These are phyloP conservation scores for Argyresthia goedartella DNA, from an alignment of 2,888 invertebrate genomes.

Conservation along the genomic window DNA sequence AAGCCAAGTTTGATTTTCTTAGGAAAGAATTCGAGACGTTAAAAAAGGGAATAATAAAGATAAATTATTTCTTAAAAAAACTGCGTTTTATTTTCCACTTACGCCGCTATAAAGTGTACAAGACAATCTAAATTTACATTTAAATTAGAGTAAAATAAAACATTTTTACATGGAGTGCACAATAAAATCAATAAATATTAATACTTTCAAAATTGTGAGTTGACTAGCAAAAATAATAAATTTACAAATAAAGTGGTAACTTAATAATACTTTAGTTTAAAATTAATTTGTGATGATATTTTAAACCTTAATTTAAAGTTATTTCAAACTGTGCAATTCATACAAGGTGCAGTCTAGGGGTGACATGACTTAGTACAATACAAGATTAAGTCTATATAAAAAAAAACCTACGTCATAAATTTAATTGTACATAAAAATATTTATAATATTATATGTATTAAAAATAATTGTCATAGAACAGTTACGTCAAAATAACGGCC, in stretches of 20 bases:
- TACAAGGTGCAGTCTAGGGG: slow-evolving; percentile 2
- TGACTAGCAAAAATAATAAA: slow-evolving; percentile 16
- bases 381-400: too few species aligned
- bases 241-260: slow-evolving; percentile 15
- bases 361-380: neutral
- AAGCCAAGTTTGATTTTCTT: slow-evolving; percentile 68
- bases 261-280: slow-evolving; percentile 15
- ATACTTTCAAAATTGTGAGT: slow-evolving; percentile 11
- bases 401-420: too few species aligned
- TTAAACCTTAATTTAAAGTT: slow-evolving; percentile 7
- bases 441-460: too few species aligned
- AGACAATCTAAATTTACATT: neutral
- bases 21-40: slow-evolving; percentile 66
- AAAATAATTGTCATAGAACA: too few species aligned
- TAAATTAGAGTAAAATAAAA: neutral
- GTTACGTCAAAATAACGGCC: too few species aligned
- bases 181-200: neutral
- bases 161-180: neutral
- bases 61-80: slow-evolving; percentile 62
- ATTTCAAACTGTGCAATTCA: slow-evolving; percentile 9
- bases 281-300: slow-evolving; percentile 20
- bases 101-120: too few species aligned
- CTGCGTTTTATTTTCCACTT: slow-evolving; percentile 48
- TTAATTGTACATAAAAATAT: too few species aligned
- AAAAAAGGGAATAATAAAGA: slow-evolving; percentile 64